These are phyloP conservation scores for Tarsius wallacei DNA, from an alignment of 2,797 vertebrate species.

Conservation along the genomic window DNA sequence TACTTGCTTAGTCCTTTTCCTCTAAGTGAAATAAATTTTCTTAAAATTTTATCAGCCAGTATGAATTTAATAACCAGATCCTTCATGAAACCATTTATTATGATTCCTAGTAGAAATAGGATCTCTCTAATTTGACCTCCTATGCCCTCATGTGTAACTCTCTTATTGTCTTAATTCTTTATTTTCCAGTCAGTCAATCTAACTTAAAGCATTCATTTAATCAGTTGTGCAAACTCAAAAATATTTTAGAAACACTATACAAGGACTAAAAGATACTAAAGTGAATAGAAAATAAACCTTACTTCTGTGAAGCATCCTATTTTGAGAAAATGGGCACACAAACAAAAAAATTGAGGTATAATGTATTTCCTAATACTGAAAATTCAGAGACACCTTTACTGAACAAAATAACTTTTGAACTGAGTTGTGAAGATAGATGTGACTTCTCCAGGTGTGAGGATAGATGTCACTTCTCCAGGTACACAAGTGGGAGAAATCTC, in stretches of 20 bases:
- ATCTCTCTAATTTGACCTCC: neutral
- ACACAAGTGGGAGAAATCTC: neutral
- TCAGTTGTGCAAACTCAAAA: neutral
- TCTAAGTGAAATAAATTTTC: neutral
- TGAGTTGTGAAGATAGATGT: neutral
- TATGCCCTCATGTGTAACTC: neutral
- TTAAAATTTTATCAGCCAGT: neutral
- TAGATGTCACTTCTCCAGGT: neutral
- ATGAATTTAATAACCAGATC: neutral
- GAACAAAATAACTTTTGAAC: neutral
- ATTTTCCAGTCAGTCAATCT: neutral
- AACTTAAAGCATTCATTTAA: neutral
- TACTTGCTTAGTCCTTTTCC: neutral
- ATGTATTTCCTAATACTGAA: neutral
- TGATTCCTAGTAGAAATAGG: neutral
- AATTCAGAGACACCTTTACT: neutral
- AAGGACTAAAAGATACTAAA: neutral
- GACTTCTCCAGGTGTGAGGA: neutral
- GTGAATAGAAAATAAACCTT: neutral
- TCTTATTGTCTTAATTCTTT: neutral
- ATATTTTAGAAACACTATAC: neutral
- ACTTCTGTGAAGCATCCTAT: neutral
- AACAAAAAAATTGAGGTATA: neutral
- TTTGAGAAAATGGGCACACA: neutral
- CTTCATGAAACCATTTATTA: neutral